Percentiles rank a stretch among this genome's conserved stretches.
phyloP scores from a whole-genome alignment of 2,888 invertebrate genomes.

The Atrina japonica region DNA sequence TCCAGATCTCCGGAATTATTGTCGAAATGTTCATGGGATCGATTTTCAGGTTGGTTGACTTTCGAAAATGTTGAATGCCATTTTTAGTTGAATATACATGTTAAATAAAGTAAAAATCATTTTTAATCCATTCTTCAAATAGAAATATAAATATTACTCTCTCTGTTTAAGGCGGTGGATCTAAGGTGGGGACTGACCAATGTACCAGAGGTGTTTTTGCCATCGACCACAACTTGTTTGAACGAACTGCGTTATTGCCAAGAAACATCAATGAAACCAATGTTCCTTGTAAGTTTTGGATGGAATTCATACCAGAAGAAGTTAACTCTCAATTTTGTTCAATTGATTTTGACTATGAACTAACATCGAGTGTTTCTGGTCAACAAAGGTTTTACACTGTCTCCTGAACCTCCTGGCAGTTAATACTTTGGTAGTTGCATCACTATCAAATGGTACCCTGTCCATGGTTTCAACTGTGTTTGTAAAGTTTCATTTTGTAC shows the following conservation, averaged over 20 bases:
- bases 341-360: too few relatives aligned
- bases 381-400: too few relatives aligned
- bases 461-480: too few relatives aligned
- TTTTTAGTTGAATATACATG: neutral
- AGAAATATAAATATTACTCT: neutral
- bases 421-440: too few relatives aligned
- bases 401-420: too few relatives aligned
- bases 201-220: conserved; percentile 61
- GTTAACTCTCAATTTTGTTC: too few relatives aligned
- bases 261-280: conserved; percentile 69
- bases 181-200: conserved; percentile 73
- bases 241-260: conserved; percentile 71
- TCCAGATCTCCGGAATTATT: conserved; percentile 63
- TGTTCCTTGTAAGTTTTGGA: conserved; percentile 68
- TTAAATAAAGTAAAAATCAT: neutral
- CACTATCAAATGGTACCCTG: too few relatives aligned
- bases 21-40: conserved; percentile 85
- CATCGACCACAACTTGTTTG: conserved; percentile 58
- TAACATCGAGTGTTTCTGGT: too few relatives aligned
- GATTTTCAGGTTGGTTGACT: conserved; percentile 66
- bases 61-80: too few relatives aligned
- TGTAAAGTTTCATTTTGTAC: too few relatives aligned
- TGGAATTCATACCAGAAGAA: too few relatives aligned
- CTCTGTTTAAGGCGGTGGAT: conserved; percentile 81
- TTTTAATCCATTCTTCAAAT: neutral